phyloP scores from a whole-genome alignment of 2,888 invertebrate genomes.

The Polydrusus cervinus region DNA sequence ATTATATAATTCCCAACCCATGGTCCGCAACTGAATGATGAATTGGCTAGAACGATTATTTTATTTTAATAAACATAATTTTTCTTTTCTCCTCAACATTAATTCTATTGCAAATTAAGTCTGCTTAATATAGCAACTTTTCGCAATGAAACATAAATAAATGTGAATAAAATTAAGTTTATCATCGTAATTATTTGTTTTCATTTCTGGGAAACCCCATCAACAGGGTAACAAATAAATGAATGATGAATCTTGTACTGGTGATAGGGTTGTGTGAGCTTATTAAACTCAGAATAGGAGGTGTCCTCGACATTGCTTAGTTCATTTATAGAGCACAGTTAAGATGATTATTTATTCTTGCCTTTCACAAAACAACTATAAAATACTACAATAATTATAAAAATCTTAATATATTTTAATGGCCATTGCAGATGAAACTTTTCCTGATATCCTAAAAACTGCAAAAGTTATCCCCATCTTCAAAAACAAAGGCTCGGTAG shows the following conservation, averaged over 20 bases:
- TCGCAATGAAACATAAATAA: too few species aligned
- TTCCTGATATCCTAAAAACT: too few species aligned
- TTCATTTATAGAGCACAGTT: neutral
- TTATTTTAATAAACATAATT: too few species aligned
- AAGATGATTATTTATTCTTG: neutral
- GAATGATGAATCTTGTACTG: neutral
- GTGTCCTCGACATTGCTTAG: slow-evolving; percentile 1
- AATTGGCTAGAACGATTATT: too few species aligned
- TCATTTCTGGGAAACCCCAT: neutral
- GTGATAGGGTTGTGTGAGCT: neutral
- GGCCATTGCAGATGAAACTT: too few species aligned
- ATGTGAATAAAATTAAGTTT: neutral
- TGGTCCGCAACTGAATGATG: too few species aligned
- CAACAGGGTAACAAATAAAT: neutral
- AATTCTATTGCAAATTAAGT: neutral
- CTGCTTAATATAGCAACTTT: neutral
- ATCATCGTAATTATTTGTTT: neutral
- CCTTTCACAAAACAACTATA: neutral
- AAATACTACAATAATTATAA: too few species aligned
- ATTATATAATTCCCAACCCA: too few species aligned
- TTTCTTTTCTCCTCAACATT: too few species aligned
- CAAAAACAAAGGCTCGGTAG: too few species aligned
- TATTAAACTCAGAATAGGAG: neutral
- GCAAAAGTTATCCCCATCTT: too few species aligned
- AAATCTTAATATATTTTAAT: too few species aligned